phyloP scores from a whole-genome alignment of 2,888 invertebrate species.

The Diarsia brunnea region DNA sequence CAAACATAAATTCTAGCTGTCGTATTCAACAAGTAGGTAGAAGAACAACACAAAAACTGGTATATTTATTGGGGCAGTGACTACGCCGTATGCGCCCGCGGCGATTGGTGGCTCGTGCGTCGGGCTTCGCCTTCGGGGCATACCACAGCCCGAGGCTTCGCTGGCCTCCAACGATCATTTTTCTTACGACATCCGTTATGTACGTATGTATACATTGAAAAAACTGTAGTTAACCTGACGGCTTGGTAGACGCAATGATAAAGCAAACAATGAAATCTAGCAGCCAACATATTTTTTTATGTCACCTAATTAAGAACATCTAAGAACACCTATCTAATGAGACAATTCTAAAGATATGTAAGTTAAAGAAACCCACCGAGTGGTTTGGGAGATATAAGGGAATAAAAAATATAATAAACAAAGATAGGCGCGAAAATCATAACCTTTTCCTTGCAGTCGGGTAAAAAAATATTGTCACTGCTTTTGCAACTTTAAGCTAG shows the following conservation, averaged over 20 bases:
- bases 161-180: background rate
- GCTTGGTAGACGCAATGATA: background rate
- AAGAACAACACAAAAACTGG: background rate
- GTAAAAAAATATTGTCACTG: no score
- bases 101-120: conserved; percentile 9
- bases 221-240: background rate
- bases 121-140: conserved; percentile 19
- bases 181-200: background rate
- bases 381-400: no score
- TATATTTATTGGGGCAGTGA: conserved; percentile 16
- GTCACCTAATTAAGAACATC: no score
- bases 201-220: background rate
- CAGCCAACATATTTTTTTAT: no score
- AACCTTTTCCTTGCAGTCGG: no score
- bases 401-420: no score
- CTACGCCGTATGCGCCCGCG: conserved; percentile 18
- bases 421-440: no score
- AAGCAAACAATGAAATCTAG: no score
- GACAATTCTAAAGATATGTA: no score
- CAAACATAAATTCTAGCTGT: background rate
- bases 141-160: conserved; percentile 13
- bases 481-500: no score
- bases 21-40: background rate
- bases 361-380: no score
- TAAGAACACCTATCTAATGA: no score